Base-by-base conservation (phyloP, 2,797 vertebrate species). In the Pseudopleuronectes americanus region DNA sequence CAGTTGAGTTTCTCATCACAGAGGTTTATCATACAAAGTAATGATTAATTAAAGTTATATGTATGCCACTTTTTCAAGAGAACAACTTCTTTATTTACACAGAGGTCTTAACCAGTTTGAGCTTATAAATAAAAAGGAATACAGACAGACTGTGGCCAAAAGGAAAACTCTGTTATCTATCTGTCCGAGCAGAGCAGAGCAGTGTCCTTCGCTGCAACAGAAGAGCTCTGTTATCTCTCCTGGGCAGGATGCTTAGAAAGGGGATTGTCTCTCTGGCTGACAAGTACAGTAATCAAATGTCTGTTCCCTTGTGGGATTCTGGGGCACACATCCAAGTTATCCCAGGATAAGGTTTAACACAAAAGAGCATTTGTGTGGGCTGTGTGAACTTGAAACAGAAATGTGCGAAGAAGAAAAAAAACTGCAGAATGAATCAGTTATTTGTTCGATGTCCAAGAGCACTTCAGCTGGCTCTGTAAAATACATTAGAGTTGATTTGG, bases 211-310 rank as follows among this genome's bases (percentile, higher is more conserved):
- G 64, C 48, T 75, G 61, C 51, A 57, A 53, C 75, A 85, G 70
- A 79, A 33, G 58, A 81, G 79, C 70, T 79, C 76, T 81, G 76
- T 87, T 88, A 87, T 87, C 84, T 86, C 74, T 73, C 49, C 22
- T 70, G 75, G 64, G 83, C 81, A 83, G 73, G 70, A 81, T 71
- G 69, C 65, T 63, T 53, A 36, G 52, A 31, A 65, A 38, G 48
- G 57, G n/a, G 41, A 57, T 49, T 58, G 76, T 74, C 57, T 86
- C 72, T 84, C 75, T 85, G 60, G 76, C 73, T 81, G 77, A 87
- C 71, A 84, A 83, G 79, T 84, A 85, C 82, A 81, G 83, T 90
- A 71, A 88, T 89, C 78, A 81, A 89, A 88, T 87, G 74, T 82
- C 64, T 81, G 67, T 77, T 87, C 69, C 57, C 75, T 62, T 59